These are phyloP conservation scores for Drosophila austrosaltans DNA, from an alignment of 2,888 invertebrate species.

Conservation along the genomic window DNA sequence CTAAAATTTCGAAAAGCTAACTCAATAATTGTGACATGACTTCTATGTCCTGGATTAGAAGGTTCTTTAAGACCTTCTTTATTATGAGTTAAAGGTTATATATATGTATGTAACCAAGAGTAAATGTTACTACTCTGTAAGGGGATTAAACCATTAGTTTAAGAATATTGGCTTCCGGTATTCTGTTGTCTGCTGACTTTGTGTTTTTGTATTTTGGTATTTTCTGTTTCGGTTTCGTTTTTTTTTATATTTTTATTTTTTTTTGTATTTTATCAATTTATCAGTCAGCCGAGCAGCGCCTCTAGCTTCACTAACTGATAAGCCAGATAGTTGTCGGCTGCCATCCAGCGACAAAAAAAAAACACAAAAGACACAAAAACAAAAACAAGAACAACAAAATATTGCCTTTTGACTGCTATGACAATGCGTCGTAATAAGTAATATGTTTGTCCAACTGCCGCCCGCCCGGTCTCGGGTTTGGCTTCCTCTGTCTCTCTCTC, in stretches of 20 bases:
- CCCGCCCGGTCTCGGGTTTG: constrained; percentile 11
- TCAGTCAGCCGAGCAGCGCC: constrained; percentile 47
- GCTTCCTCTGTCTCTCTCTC: neutral
- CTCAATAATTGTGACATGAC: no score
- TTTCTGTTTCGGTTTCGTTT: neutral
- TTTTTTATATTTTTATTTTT: constrained; percentile 41
- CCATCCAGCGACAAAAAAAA: constrained; percentile 38
- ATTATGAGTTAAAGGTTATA: no score
- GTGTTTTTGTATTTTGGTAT: constrained; percentile 27
- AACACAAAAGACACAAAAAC: neutral
- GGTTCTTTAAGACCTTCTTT: no score
- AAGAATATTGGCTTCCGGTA: neutral
- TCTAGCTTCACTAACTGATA: constrained; percentile 66
- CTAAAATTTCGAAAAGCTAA: no score
- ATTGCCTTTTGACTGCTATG: constrained; percentile 11
- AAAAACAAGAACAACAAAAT: constrained; percentile 3
- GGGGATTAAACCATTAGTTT: constrained; percentile 23
- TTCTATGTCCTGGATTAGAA: no score
- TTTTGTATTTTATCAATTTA: constrained; percentile 69
- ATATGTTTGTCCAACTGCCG: constrained; percentile 19
- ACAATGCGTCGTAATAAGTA: constrained; percentile 14
- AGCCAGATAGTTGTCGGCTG: constrained; percentile 68
- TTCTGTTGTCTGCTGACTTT: constrained; percentile 8
- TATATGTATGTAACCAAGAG: no score
- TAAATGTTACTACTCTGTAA: neutral